A percentile compares a stretch with the other conserved stretches of the same genome.
phyloP scores from a whole-genome alignment of 2,888 invertebrate species.

The Ichneumoninae sp. region DNA sequence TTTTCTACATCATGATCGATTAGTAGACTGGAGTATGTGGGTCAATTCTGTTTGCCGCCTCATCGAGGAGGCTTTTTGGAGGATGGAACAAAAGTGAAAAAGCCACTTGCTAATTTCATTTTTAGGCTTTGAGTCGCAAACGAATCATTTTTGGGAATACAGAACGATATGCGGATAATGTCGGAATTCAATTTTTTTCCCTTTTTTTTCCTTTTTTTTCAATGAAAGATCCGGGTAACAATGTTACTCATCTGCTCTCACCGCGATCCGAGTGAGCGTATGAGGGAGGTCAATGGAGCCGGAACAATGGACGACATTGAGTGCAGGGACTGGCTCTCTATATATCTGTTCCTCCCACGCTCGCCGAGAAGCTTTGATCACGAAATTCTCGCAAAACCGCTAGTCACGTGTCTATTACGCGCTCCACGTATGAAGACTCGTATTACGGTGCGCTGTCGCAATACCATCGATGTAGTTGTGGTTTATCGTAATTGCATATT shows the following conservation, averaged over 20 bases:
- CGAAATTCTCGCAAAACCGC: constrained; percentile 11
- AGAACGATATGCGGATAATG: neutral
- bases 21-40: too few relatives aligned
- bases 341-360: neutral
- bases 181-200: neutral
- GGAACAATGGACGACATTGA: neutral
- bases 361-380: constrained; percentile 1
- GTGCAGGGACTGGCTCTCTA: neutral
- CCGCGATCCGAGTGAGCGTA: neutral
- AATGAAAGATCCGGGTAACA: neutral
- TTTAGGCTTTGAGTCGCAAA: neutral
- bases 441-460: neutral
- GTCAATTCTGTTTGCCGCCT: too few relatives aligned
- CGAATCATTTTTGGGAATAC: neutral
- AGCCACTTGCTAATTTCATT: neutral
- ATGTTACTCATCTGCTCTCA: neutral
- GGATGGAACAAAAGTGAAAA: neutral
- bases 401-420: neutral
- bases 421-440: neutral
- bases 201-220: neutral
- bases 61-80: too few relatives aligned
- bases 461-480: neutral
- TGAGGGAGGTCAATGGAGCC: neutral
- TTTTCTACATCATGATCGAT: too few relatives aligned
- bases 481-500: neutral